phyloP scores from a whole-genome alignment of 2,797 vertebrate genomes.

The Coregonus ussuriensis region DNA sequence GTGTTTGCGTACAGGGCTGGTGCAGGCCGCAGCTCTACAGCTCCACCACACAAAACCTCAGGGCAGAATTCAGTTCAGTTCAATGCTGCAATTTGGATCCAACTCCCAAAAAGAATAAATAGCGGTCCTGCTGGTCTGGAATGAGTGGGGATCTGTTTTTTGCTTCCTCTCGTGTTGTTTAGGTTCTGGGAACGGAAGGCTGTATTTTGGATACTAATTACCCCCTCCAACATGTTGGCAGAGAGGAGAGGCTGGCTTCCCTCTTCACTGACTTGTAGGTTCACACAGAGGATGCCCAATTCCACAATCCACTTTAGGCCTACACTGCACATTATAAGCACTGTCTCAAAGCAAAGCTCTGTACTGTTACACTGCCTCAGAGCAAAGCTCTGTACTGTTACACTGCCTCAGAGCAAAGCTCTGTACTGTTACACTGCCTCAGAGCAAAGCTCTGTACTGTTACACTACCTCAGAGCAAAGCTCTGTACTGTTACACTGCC shows the following conservation, averaged over 20 bases:
- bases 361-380: not conserved
- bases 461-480: conserved; percentile 7
- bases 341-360: conserved; percentile 9
- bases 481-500: not conserved
- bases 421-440: not conserved
- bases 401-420: conserved; percentile 6
- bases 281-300: conserved; percentile 44
- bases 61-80: conserved; percentile 60
- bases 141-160: conserved; percentile 67
- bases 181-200: conserved; percentile 69
- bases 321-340: conserved; percentile 20
- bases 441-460: too few relatives aligned
- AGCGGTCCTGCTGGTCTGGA: conserved; percentile 41
- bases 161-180: conserved; percentile 61
- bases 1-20: conserved; percentile 62
- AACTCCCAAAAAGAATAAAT: conserved; percentile 63
- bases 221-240: conserved; percentile 62
- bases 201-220: conserved; percentile 68
- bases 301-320: conserved; percentile 32
- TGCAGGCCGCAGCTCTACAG: conserved; percentile 53
- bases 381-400: too few relatives aligned
- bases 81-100: conserved; percentile 61
- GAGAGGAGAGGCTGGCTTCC: conserved; percentile 41
- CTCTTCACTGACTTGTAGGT: conserved; percentile 52
- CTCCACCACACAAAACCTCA: conserved; percentile 63